Percentiles rank a stretch among this genome's conserved stretches.
phyloP scores from a whole-genome alignment of 2,113 vertebrate species.

The human region DNA sequence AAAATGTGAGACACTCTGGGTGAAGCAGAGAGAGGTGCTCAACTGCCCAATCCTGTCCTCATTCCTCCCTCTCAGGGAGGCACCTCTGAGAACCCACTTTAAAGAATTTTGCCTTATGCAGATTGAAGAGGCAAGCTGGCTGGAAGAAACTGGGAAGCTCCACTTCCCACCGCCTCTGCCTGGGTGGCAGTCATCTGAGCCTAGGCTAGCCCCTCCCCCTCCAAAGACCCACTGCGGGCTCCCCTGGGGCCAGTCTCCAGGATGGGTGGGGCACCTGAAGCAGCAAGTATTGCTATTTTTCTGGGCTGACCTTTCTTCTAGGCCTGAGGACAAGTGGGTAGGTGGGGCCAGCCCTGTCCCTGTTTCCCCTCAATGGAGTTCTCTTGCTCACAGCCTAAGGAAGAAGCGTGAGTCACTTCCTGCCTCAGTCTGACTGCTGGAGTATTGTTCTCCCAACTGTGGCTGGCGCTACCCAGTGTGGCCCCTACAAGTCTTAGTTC shows the following conservation, averaged over 20 bases:
- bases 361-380: conserved; percentile 50
- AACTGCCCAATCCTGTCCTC: neutral
- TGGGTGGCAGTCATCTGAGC: neutral
- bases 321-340: neutral
- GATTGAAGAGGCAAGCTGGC: neutral
- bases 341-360: conserved; percentile 48
- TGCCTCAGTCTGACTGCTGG: conserved; percentile 26
- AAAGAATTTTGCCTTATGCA: neutral
- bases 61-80: neutral
- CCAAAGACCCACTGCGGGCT: neutral
- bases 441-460: neutral
- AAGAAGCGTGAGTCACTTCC: conserved; percentile 75
- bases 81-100: neutral
- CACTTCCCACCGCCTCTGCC: too few relatives aligned
- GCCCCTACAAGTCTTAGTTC: neutral
- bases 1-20: neutral
- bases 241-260: neutral
- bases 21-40: neutral
- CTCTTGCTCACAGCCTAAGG: conserved; percentile 60
- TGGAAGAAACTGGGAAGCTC: neutral
- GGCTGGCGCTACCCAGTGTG: neutral
- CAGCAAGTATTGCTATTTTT: neutral
- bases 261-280: neutral
- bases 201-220: neutral
- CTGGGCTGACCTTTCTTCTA: neutral